Base-by-base conservation (phyloP, 2,113 vertebrate genomes). In the Numida meleagris region DNA sequence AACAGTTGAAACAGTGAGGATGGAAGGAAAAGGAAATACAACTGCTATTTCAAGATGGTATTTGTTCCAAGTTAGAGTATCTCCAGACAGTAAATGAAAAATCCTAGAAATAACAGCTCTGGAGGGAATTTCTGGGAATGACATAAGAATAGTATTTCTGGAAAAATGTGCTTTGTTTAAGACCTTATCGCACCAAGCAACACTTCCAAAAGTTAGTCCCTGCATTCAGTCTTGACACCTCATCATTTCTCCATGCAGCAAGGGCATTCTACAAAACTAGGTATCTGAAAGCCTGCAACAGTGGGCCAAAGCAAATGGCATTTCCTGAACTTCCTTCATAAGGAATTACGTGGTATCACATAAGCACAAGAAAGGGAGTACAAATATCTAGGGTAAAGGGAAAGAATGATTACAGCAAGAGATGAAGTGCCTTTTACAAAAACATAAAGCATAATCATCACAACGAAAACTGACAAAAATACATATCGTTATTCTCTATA, bases 31-130 rank as follows among this genome's bases (percentile, higher is more conserved):
- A 75, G 51, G 16, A 81, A 84, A 89, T 38, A 88, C 8, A 94
- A 74, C 45, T 87, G 38, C n/a, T 90, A 42, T 6, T 85, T 59
- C 66, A 93, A 46, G 40, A 87, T 12, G 6, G 31, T 57, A 33
- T 67, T 81, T 86, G 10, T 75, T 95, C 42, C 57, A 79, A 84
- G 46, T 67, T 72, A 67, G 31, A 93, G 31, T 8, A 81, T 20
- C 43, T 63, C n/a, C 65, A 96, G 68, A 86, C 40, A 15, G 86
- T n/a, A 66, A 74, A 70, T 33, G 38, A 88, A 88, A 91, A 81
- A 75, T 45, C 65, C 61, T 36, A 65, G 51, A 81, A 92, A 24
- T 45, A 88, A 77, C 19, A 77, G 24, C n/a, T 77, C 75, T 45
- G 53, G 42, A 77, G 21, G 59, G 50, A 86, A 94, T 80, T 93